Evolutionary conservation across 2,113 vertebrate genomes (phyloP).

Genomic region (Cephalopterus ornatus): DNA sequence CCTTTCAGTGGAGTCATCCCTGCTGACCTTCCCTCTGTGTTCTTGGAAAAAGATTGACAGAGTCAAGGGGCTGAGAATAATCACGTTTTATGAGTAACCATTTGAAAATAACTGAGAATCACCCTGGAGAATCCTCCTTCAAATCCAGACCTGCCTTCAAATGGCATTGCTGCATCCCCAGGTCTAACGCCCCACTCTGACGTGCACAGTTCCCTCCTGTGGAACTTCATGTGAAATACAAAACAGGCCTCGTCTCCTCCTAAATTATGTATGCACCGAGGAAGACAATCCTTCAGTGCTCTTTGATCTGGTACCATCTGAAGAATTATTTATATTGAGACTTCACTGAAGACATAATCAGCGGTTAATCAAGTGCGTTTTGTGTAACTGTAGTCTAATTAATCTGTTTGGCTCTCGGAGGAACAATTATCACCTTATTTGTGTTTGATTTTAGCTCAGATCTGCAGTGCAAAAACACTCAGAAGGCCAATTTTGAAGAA

Average conservation of each 20-base stretch:
- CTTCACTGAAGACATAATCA: background rate
- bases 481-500: background rate
- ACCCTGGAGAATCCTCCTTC: background rate
- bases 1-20: background rate
- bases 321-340: background rate
- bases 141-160: background rate
- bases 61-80: background rate
- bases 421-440: background rate
- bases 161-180: background rate
- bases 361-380: background rate
- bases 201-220: rapidly evolving
- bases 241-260: background rate
- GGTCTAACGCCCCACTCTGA: background rate
- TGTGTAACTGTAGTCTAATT: background rate
- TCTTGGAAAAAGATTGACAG: background rate
- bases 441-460: slow-evolving; percentile 1
- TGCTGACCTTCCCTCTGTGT: background rate
- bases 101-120: background rate
- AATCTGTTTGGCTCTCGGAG: slow-evolving; percentile 10
- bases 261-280: background rate
- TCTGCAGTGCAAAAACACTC: background rate
- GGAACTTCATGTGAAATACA: background rate
- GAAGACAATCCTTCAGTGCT: background rate
- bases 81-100: background rate
- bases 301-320: background rate